A percentile compares a stretch with the other conserved stretches of the same genome.
phyloP scores from a whole-genome alignment of 2,888 invertebrate species.

The Perizoma affinitatum region DNA sequence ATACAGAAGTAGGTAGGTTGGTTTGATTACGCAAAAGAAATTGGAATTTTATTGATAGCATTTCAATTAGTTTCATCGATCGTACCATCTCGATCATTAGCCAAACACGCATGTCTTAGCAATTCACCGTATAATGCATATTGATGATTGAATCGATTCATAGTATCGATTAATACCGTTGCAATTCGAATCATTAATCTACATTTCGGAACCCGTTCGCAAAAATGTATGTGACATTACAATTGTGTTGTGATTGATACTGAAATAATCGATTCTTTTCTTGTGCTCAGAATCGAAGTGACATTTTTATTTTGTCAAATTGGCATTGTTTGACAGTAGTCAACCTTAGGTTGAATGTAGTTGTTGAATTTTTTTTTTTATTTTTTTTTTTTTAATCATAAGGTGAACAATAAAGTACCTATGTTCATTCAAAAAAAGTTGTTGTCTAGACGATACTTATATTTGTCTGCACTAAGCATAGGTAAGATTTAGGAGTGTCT shows the following conservation, averaged over 20 bases:
- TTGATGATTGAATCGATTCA: constrained; percentile 66
- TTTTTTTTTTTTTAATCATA: too few relatives aligned
- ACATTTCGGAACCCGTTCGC: constrained; percentile 51
- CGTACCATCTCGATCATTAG: constrained; percentile 31
- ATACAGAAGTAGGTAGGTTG: too few relatives aligned
- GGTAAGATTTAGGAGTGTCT: too few relatives aligned
- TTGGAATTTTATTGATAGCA: constrained; percentile 1
- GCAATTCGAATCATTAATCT: constrained; percentile 50
- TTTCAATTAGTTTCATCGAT: constrained; percentile 6
- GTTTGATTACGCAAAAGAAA: background rate
- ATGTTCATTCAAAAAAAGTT: too few relatives aligned
- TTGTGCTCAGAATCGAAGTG: constrained; percentile 3
- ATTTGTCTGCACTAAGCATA: too few relatives aligned
- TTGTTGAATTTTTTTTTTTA: too few relatives aligned
- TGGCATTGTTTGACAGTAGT: too few relatives aligned
- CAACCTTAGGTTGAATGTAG: too few relatives aligned
- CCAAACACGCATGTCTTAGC: constrained; percentile 43
- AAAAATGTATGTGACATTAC: constrained; percentile 35
- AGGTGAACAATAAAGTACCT: too few relatives aligned
- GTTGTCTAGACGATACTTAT: too few relatives aligned
- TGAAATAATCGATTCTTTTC: constrained; percentile 42
- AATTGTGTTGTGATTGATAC: constrained; percentile 46
- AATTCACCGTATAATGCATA: constrained; percentile 73
- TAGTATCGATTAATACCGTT: constrained; percentile 55
- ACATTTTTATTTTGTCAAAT: background rate